A percentile compares a stretch with the other conserved stretches of the same genome.
Evolutionary conservation across 1,140 invertebrate genomes (phyloP).

Genomic region (Hormaphis cornu): DNA sequence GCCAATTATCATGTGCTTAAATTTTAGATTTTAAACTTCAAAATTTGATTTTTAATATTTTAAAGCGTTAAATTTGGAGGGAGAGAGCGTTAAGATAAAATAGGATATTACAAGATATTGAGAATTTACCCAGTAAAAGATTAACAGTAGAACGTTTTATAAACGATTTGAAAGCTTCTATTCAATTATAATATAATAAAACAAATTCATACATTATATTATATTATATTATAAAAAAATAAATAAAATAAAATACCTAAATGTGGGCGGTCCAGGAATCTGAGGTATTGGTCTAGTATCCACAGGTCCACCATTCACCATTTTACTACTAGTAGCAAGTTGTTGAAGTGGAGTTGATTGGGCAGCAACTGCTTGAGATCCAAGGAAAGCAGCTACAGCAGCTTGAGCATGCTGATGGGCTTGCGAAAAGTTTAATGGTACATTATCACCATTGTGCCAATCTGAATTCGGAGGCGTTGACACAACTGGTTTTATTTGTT

Average conservation of each 20-base stretch:
- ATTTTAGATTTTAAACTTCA: too few relatives aligned
- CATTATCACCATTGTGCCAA: slow-evolving; percentile 43
- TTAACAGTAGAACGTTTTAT: too few relatives aligned
- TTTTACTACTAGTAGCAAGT: slow-evolving; percentile 24
- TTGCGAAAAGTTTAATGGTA: slow-evolving; percentile 44
- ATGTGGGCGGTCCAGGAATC: slow-evolving; percentile 62
- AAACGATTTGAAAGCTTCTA: too few relatives aligned
- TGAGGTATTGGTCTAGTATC: slow-evolving; percentile 45
- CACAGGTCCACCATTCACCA: slow-evolving; percentile 39
- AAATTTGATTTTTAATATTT: too few relatives aligned
- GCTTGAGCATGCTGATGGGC: slow-evolving; percentile 40
- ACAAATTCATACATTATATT: too few relatives aligned
- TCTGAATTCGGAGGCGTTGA: slow-evolving; percentile 17
- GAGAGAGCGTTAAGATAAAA: too few relatives aligned
- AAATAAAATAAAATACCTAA: slow-evolving; percentile 53
- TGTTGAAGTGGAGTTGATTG: slow-evolving; percentile 40
- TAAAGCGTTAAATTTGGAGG: too few relatives aligned
- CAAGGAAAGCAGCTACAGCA: slow-evolving; percentile 41
- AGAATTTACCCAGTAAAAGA: too few relatives aligned
- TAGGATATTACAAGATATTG: too few relatives aligned
- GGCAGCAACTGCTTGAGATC: slow-evolving; percentile 50
- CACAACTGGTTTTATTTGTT: slow-evolving; percentile 45
- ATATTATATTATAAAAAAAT: too few relatives aligned
- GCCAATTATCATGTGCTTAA: too few relatives aligned
- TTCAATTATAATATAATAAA: too few relatives aligned